Evolutionary conservation across 2,797 vertebrate genomes (phyloP).

Genomic region (Menidia menidia): DNA sequence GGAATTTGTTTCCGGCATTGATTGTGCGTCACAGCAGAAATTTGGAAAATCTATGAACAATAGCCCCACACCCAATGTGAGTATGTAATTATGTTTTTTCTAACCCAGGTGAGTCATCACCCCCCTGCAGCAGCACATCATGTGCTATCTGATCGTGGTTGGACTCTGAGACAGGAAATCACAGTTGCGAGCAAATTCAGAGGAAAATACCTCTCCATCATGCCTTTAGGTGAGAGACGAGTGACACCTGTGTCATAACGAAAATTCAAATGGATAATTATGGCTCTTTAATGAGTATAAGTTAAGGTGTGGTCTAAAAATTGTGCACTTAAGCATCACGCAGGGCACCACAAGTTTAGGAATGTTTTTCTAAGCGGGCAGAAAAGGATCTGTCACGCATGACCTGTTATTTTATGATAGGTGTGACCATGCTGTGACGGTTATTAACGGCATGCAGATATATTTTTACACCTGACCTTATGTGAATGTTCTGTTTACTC

Average conservation of each 20-base stretch:
- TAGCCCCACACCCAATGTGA: background rate
- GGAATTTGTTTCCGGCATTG: background rate
- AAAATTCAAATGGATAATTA: background rate
- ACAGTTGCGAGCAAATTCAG: slow-evolving; percentile 98
- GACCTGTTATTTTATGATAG: no score
- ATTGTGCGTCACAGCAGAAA: background rate
- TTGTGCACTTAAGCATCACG: no score
- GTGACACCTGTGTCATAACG: no score
- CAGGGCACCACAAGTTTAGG: background rate
- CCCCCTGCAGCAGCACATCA: slow-evolving; percentile 95
- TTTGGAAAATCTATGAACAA: background rate
- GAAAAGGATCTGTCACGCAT: background rate
- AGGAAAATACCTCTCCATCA: slow-evolving; percentile 97
- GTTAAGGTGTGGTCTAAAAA: background rate
- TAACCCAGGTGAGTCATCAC: slow-evolving; percentile 92
- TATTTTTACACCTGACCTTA: background rate
- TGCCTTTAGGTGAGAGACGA: slow-evolving; percentile 84
- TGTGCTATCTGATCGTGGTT: slow-evolving; percentile 91
- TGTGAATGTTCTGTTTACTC: background rate
- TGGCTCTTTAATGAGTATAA: background rate
- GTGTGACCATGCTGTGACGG: no score
- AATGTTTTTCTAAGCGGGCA: background rate
- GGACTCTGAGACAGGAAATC: slow-evolving; percentile 94
- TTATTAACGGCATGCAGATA: no score
- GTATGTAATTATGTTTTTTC: background rate